Evolutionary conservation across 2,888 invertebrate species (phyloP), one percentile per base, ranked within the genome.

Genomic region (Yponomeuta sedellus): DNA sequence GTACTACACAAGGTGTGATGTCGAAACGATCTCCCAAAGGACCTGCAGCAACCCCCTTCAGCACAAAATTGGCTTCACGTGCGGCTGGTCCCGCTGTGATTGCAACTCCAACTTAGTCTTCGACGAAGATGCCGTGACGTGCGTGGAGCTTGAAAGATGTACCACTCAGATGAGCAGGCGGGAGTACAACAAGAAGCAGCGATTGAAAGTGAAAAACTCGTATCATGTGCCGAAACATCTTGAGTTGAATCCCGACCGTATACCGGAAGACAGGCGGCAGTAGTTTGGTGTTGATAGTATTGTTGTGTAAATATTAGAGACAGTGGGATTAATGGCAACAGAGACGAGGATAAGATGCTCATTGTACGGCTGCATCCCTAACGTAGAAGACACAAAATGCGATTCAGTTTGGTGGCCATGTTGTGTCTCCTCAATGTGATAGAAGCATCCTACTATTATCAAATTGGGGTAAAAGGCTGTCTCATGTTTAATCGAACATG

Each of bases 61-160:
- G 11, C 77, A 71, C 58, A 59, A 71, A 44, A 61, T 88, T 68
- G 87, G 88, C 0, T 86, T 76, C 69, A 85, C 85, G 0, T 88
- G 88, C 67, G 88, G 88, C n/a, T 88, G 88, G 88, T 87, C 87
- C 1, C 76, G 88, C 0, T 88, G 88, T 66, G 88, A 88, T 65
- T 88, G 88, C 71, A 82, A 83, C 66, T 79, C 77, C 0, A 72
- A 80, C 1, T 19, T 75, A 16, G 56, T 85, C 0, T 68, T 83
- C 6, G 77, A 84, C 22, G 85, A 85, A 56, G 61, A 69, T 0
- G 69, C 68, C 0, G 70, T 71, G 2, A 22, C 65, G 1, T 87
- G 88, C 66, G 72, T 84, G 0, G 40, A 70, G 0, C 0, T 19
- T 0, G 8, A 64, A 0, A 64, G 71, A 0, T 86, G 83, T 67